A percentile compares a stretch with the other conserved stretches of the same genome.
Conservation (phyloP, 2,797 vertebrate genomes). For the Trematomus bernacchii region DNA sequence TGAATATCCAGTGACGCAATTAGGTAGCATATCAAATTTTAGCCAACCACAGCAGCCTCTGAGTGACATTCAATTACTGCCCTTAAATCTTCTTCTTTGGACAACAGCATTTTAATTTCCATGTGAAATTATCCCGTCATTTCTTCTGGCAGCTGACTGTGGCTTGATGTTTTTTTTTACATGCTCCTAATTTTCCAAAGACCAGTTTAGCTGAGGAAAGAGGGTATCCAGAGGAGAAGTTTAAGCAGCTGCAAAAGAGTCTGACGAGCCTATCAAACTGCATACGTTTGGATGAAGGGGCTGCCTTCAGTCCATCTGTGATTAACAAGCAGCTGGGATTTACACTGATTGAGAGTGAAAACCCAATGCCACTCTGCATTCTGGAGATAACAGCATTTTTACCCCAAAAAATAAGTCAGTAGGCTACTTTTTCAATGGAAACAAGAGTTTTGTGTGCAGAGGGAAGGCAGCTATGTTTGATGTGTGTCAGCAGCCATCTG, state of each 20-base stretch:
- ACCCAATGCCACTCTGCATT: slow-evolving; percentile 60
- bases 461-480: slow-evolving; percentile 16
- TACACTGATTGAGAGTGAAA: slow-evolving; percentile 2
- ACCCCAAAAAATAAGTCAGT: slow-evolving; percentile 41
- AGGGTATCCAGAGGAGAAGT: slow-evolving; percentile 49
- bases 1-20: slow-evolving; percentile 7
- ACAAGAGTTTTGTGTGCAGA: slow-evolving; percentile 19
- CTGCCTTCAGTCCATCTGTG: slow-evolving; percentile 43
- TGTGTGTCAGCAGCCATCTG: slow-evolving; percentile 56
- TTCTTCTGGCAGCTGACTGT: slow-evolving; percentile 56
- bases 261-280: slow-evolving; percentile 56
- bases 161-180: slow-evolving; percentile 29
- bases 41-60: slow-evolving; percentile 20
- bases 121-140: slow-evolving; percentile 61
- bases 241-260: slow-evolving; percentile 49
- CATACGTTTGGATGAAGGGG: slow-evolving; percentile 23
- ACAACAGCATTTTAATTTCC: slow-evolving; percentile 55
- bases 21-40: slow-evolving; percentile 10
- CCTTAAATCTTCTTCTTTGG: slow-evolving; percentile 41
- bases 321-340: slow-evolving; percentile 61
- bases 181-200: slow-evolving; percentile 52
- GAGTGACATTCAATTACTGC: slow-evolving; percentile 66
- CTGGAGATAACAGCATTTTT: slow-evolving; percentile 68
- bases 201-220: slow-evolving; percentile 52
- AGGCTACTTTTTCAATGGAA: slow-evolving; percentile 20